A percentile compares a stretch with the other conserved stretches of the same genome.
phyloP scores from a whole-genome alignment of 1,140 invertebrate species.

The Colletes gigas region DNA sequence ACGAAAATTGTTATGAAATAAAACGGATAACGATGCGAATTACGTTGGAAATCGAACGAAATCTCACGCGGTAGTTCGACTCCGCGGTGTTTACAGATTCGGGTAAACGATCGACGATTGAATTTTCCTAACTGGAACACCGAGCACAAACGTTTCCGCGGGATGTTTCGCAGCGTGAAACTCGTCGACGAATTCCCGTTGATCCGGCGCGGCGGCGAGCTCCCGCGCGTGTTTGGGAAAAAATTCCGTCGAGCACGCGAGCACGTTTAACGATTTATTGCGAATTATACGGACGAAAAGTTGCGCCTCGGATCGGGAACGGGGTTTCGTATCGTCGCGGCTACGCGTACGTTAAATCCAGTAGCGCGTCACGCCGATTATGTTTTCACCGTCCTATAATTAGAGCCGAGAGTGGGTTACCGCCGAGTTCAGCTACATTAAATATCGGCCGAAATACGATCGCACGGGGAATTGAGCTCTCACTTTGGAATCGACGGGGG shows the following conservation, averaged over 20 bases:
- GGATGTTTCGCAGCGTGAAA: background rate
- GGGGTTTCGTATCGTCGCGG: constrained; percentile 39
- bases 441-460: constrained; percentile 50
- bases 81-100: constrained; percentile 3
- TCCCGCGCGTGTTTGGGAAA: background rate
- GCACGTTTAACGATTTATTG: constrained; percentile 29
- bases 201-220: background rate
- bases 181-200: background rate
- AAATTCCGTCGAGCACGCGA: background rate
- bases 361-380: constrained; percentile 58
- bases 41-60: background rate
- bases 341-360: constrained; percentile 41
- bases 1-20: background rate
- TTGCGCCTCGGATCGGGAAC: constrained; percentile 20
- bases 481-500: constrained; percentile 14
- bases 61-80: too few relatives aligned
- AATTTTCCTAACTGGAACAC: constrained; percentile 16
- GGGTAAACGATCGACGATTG: background rate
- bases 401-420: constrained; percentile 55
- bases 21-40: background rate
- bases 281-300: constrained; percentile 56
- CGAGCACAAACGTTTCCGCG: background rate
- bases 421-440: constrained; percentile 47
- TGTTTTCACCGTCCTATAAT: constrained; percentile 61
- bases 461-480: constrained; percentile 34